Evolutionary conservation across 2,888 invertebrate genomes (phyloP), one percentile per base, ranked within the genome.

Genomic region (Microctonus aethiopoides): DNA sequence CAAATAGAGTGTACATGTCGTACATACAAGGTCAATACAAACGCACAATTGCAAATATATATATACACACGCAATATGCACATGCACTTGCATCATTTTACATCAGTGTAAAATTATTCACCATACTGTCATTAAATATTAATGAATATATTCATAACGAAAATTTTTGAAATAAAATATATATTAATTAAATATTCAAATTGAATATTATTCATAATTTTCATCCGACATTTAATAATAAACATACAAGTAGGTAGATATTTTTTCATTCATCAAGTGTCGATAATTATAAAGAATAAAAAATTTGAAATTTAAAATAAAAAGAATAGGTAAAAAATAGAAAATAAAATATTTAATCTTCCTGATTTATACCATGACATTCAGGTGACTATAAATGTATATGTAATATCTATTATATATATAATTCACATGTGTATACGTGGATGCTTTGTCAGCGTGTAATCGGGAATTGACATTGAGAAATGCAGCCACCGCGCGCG

Each of bases 401-500:
- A 32, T 16, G 29, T 51, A 36, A 36, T 46, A 46, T n/a, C 13
- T 39, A 39, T 13, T 46, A 46, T n/a, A 13, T 39, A 39, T 13
- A 39, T 39, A n/a, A 39, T 39, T n/a, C 39, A 11, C 13, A 39
- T n/a, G 16, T 46, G 46, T 46, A 46, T 46, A 16, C n/a, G 46
- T 51, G 16, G n/a, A 46, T 62, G 46, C 26, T 62, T 51, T 59
- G 60, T 56, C 56, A 62, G 68, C 46, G 29, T 39, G 22, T 63
- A 54, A 56, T 46, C 26, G 20, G 46, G 26, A 71, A 56, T 65
- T 54, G 54, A 65, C 54, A 54, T 65, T 54, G 26, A 54, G 46
- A 22, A 24, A 54, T 54, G 26, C 54, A 26, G 54, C 56, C 65
- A 22, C 57, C 57, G 13, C 16, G 13, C 16, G 16, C 64, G 34